Percentiles rank a stretch among this genome's conserved stretches.
Evolutionary conservation across 2,113 vertebrate species (phyloP).

Genomic region (Ptyas mucosa): DNA sequence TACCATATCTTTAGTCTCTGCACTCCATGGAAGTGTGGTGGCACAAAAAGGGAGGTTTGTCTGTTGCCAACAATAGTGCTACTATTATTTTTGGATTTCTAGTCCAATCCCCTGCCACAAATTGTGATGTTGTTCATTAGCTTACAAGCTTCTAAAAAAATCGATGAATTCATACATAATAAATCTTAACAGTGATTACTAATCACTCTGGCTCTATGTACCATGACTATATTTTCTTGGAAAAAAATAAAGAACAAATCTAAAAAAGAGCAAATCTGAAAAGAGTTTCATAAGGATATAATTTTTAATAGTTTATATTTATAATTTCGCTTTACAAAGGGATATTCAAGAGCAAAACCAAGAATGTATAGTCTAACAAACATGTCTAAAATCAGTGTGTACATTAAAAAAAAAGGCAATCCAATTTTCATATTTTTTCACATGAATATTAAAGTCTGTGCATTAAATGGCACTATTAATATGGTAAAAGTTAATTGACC

Average conservation of each 20-base stretch:
- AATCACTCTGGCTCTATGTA: neutral
- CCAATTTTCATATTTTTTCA: neutral
- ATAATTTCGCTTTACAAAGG: neutral
- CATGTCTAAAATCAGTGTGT: neutral
- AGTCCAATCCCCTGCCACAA: neutral
- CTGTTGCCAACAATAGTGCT: neutral
- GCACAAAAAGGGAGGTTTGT: neutral
- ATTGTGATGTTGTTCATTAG: neutral
- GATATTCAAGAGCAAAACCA: neutral
- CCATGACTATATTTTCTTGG: neutral
- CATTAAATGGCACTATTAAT: neutral
- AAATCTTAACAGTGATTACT: neutral
- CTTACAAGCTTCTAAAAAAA: neutral
- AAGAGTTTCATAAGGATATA: neutral
- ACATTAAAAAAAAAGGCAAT: neutral
- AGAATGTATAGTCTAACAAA: neutral
- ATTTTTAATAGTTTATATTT: neutral
- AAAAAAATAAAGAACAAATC: neutral
- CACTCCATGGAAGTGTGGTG: neutral
- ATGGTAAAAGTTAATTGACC: neutral
- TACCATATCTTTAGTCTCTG: neutral
- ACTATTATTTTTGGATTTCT: neutral
- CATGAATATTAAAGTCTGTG: neutral
- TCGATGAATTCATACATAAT: neutral
- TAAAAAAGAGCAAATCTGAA: neutral